Evolutionary conservation across 2,888 invertebrate genomes (phyloP), one percentile per base, ranked within the genome.

Genomic region (Lasius fuliginosus): DNA sequence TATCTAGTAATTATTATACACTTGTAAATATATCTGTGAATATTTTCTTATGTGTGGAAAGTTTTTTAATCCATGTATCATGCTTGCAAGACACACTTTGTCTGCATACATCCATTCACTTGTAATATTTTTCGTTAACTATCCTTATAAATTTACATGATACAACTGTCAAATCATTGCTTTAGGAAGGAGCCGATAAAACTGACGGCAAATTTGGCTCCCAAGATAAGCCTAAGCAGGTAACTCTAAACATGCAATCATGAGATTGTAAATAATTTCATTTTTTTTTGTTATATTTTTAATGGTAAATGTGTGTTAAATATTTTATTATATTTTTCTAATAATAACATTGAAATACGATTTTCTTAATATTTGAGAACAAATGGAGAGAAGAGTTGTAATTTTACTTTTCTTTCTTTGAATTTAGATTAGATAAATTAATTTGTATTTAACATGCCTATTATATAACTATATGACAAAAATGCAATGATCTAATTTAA

Each of bases 171-270:
- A 85, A 90, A 92, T 94, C 89, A 87, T 94, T 93, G 92, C 88
- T 93, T 92, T 94, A 98, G 94, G 98, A 98, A 93, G 98, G 98
- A 92, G 97, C 98, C 95, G 98, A 98, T 18, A 98, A 98, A 95
- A 94, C 95, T 85, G 99, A 99, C 92, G 96, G 98, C 89, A 99
- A 99, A 95, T 98, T 98, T 95, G 98, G 98, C 42, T 97, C 97
- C 83, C 98, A 98, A 95, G 99, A 99, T 92, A 98, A 98, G 95
- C 98, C 98, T 4, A 98, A 98, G 93, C 98, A 98, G 95, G 96
- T 98, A 94, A 93, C 89, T 90, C 89, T 88, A 92, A 89, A 92
- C 89, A 89, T 88, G 91, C 92, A 89, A 87, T 92, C 88, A 90
- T 87, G 86, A 90, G 83, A 83, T 89, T 71, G 65, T 90, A 85